These are phyloP conservation scores for Sciurus niger DNA, from an alignment of 2,113 vertebrate genomes.

Conservation along the genomic window DNA sequence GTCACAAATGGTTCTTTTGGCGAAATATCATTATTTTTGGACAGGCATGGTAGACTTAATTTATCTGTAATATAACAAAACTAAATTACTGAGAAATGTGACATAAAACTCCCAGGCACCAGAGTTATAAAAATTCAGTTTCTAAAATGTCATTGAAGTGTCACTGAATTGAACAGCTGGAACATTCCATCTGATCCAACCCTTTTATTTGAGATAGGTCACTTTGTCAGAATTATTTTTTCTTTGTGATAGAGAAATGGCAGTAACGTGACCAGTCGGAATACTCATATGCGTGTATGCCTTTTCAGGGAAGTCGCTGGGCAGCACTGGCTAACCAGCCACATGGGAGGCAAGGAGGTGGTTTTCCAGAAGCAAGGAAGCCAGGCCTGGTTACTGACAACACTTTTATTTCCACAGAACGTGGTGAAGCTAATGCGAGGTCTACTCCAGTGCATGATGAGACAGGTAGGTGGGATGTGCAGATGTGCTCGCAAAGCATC, in stretches of 20 bases:
- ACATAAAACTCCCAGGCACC: constrained; percentile 20
- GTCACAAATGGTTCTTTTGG: constrained; percentile 57
- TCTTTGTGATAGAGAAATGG: constrained; percentile 4
- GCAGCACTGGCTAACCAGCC: not conserved
- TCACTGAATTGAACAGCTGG: not conserved
- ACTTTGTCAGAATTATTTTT: constrained; percentile 41
- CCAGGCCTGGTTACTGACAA: not conserved
- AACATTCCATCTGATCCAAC: not conserved
- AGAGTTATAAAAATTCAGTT: constrained; percentile 32
- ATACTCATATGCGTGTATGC: not conserved
- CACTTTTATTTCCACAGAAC: constrained; percentile 91
- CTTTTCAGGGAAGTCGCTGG: not conserved
- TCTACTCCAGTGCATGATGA: constrained; percentile 98
- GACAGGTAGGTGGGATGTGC: constrained; percentile 92
- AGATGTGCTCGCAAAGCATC: not conserved
- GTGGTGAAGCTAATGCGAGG: constrained; percentile 99
- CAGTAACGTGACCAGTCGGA: not conserved
- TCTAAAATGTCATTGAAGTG: constrained; percentile 10
- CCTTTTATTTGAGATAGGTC: constrained; percentile 37
- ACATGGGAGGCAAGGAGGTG: not conserved
- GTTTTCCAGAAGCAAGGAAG: not conserved
- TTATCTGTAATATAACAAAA: constrained; percentile 59
- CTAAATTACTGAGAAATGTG: constrained; percentile 59
- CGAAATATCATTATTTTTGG: constrained; percentile 52
- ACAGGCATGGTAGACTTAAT: constrained; percentile 15